Base-by-base conservation (phyloP, 2,888 invertebrate genomes). In the Drosophila incognita region DNA sequence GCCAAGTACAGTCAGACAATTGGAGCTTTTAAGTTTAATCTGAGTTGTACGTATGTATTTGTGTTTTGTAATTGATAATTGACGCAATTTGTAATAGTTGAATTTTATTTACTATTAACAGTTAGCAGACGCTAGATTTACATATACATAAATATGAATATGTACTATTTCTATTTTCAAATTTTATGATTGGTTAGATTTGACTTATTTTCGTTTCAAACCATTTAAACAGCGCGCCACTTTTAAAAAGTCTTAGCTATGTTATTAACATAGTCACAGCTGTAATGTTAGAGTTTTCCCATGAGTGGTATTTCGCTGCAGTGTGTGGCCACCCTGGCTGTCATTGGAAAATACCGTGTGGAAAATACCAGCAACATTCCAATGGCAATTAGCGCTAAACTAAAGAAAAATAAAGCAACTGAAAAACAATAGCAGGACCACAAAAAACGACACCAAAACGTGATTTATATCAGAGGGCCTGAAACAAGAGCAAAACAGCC, bases 331-430 rank as follows among this genome's bases (percentile, higher is more conserved):
- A 61, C 76, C 40, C 58, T 70, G 70, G 5, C 18, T 11, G 51
- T 0, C 11, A 68, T 46, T 71, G 76, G 76, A 78, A 78, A 80
- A 78, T 78, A 80, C 72, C 46, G 52, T 40, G 49, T 68, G 51
- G 60, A 74, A 72, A 63, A 80, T 80, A 78, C 81, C 67, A 83
- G 42, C 58, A 60, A 71, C 58, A 74, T 81, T 82, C 87, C 87
- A 84, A 81, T 87, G 70, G 38, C 73, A 83, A 83, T 83, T 83
- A 83, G 76, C 76, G 82, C 82, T 79, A 81, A 85, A 64, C 36
- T 46, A 71, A 38, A 56, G 59, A 57, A 64, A 76, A 53, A 66
- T 61, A 71, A 73, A 72, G 33, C 57, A 64, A 49, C 52, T 71
- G 62, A 59, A 76, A 81, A 69, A 79, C 73, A 79, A 79, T 72